Evolutionary conservation across 2,888 invertebrate genomes (phyloP).

Genomic region (Pheosia gnoma): DNA sequence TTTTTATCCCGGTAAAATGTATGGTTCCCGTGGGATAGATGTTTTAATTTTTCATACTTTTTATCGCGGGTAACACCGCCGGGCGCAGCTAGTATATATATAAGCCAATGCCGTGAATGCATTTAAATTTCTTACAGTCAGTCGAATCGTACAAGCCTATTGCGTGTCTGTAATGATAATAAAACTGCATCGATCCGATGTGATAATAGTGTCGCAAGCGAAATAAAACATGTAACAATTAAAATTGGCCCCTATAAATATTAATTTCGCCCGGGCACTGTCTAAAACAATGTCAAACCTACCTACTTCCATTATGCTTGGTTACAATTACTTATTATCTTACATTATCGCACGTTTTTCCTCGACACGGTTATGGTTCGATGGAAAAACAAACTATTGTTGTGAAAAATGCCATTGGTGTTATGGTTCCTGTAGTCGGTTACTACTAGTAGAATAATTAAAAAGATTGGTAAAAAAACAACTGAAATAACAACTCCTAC

Average conservation of each 20-base stretch:
- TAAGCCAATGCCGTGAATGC: too few species aligned
- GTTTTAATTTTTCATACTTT: too few species aligned
- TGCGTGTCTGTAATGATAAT: conserved; percentile 17
- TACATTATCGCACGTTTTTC: conserved; percentile 79
- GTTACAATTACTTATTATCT: conserved; percentile 76
- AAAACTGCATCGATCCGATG: conserved; percentile 3
- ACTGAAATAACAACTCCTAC: too few species aligned
- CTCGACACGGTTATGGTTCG: conserved; percentile 74
- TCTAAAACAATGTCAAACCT: conserved; percentile 58
- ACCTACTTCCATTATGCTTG: conserved; percentile 34
- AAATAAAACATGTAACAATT: conserved; percentile 27
- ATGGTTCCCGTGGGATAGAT: too few species aligned
- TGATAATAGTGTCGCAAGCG: conserved; percentile 8
- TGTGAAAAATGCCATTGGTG: conserved; percentile 54
- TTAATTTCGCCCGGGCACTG: conserved; percentile 15
- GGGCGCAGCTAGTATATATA: not conserved
- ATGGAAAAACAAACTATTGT: conserved; percentile 63
- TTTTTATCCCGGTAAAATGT: too few species aligned
- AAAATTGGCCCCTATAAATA: conserved; percentile 19
- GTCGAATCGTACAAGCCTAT: conserved; percentile 7
- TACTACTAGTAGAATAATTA: not conserved
- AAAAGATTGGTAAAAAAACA: too few species aligned
- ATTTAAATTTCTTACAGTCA: not conserved
- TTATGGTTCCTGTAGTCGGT: not conserved
- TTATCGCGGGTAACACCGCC: too few species aligned